These are phyloP conservation scores for Chrysomela aeneicollis DNA, from an alignment of 2,888 invertebrate genomes.

Conservation along the genomic window DNA sequence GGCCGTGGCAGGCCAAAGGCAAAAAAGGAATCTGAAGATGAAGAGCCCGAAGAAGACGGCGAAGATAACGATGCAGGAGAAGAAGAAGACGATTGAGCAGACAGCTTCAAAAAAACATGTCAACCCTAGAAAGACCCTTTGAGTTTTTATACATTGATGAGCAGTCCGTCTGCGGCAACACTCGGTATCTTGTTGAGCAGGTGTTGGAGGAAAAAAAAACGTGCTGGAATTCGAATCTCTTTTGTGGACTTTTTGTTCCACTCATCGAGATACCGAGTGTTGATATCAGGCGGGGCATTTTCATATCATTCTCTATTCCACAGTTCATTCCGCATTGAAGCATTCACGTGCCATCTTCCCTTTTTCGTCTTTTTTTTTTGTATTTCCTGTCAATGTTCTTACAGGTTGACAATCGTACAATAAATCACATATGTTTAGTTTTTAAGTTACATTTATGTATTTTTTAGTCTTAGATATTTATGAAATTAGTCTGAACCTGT, in stretches of 20 bases:
- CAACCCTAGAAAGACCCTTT: constrained; percentile 15
- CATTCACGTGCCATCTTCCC: constrained; percentile 16
- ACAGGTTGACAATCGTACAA: constrained; percentile 30
- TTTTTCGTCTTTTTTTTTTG: constrained; percentile 6
- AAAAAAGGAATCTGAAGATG: constrained; percentile 59
- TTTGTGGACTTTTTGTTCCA: constrained; percentile 19
- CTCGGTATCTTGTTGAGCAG: neutral
- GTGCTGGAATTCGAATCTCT: neutral
- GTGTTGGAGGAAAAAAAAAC: too few species aligned
- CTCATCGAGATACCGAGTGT: neutral
- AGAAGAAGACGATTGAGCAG: constrained; percentile 52
- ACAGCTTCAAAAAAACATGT: constrained; percentile 14
- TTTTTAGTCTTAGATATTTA: constrained; percentile 35
- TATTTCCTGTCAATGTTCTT: constrained; percentile 16
- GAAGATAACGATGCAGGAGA: constrained; percentile 58
- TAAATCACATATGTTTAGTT: constrained; percentile 33
- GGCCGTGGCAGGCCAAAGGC: constrained; percentile 63
- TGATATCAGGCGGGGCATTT: neutral
- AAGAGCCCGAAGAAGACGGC: constrained; percentile 60
- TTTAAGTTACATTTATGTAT: constrained; percentile 29
- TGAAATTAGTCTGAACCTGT: constrained; percentile 29
- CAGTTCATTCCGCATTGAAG: constrained; percentile 8
- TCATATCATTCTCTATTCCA: constrained; percentile 11
- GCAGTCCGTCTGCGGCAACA: neutral
- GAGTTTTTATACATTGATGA: neutral